Percentiles rank a stretch among this genome's conserved stretches.
phyloP scores from a whole-genome alignment of 1,140 invertebrate species.

The Macrosteles quadrilineatus region DNA sequence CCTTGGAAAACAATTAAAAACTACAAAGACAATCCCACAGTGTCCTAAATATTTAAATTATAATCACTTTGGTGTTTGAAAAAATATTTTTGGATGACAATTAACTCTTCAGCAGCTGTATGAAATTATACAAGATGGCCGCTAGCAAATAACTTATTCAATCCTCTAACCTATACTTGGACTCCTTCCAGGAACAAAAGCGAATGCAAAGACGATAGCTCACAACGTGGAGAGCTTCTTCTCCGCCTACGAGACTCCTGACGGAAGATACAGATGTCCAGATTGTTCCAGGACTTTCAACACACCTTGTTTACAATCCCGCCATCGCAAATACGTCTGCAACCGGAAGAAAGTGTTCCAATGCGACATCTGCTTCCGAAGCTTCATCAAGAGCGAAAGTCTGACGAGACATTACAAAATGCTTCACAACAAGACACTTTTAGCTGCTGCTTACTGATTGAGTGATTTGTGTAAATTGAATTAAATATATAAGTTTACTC shows the following conservation, averaged over 20 bases:
- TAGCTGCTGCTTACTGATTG: neutral
- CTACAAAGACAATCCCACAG: no score
- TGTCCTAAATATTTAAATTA: no score
- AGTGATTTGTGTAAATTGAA: neutral
- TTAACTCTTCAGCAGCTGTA: no score
- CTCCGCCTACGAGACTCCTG: neutral
- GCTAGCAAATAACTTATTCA: no score
- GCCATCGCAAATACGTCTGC: constrained; percentile 49
- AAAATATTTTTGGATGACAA: no score
- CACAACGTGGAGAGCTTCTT: constrained; percentile 13
- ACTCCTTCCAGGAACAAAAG: neutral
- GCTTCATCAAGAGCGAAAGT: constrained; percentile 23
- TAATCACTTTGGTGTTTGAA: no score
- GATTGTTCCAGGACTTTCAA: constrained; percentile 41
- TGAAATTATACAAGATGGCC: no score
- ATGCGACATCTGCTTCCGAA: constrained; percentile 51
- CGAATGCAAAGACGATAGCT: neutral
- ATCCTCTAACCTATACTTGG: no score
- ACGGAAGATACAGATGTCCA: constrained; percentile 23
- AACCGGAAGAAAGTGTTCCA: constrained; percentile 53
- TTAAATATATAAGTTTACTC: neutral
- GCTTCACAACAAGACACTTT: neutral
- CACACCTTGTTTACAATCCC: constrained; percentile 38
- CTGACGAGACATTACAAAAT: constrained; percentile 16
- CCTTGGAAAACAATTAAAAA: no score